Percentiles rank a stretch among this genome's conserved stretches.
Conservation (phyloP, 53 echinoderm and acorn worm species). For the Hippasteria phrygiana region DNA sequence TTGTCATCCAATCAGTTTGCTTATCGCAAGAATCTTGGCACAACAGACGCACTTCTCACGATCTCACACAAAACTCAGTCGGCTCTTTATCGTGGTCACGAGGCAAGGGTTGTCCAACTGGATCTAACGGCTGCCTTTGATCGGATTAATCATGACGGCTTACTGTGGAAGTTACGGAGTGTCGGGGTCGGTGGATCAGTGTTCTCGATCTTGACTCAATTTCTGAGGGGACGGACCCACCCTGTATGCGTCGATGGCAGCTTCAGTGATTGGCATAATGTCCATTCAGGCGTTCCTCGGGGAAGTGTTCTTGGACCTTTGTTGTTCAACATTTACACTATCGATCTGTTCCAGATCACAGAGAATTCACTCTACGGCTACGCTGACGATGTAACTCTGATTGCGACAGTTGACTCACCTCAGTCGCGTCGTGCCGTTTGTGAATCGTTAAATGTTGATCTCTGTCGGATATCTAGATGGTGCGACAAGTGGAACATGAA, state of each 20-base stretch:
- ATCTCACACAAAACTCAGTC: neutral
- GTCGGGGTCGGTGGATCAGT: neutral
- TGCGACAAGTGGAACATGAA: conserved; percentile 29
- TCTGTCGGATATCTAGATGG: conserved; percentile 1
- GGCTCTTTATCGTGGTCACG: neutral
- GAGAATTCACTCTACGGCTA: neutral
- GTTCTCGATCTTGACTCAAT: neutral
- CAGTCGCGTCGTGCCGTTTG: conserved; percentile 1
- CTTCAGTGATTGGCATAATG: conserved; percentile 5
- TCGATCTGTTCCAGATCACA: conserved; percentile 11
- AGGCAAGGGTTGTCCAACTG: neutral
- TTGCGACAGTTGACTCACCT: neutral
- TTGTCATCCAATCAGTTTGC: neutral
- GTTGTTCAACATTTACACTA: neutral
- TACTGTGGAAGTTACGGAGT: neutral
- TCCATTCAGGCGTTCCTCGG: conserved; percentile 6
- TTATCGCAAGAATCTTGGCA: neutral
- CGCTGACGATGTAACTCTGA: neutral
- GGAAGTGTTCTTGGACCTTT: neutral
- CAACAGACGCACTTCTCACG: neutral
- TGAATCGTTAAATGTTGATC: conserved; percentile 15
- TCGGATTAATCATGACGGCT: neutral
- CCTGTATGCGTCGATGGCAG: neutral
- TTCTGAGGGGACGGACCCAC: neutral
- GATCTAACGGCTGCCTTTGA: neutral